Base-by-base conservation (phyloP, 2,113 vertebrate species). In the Xyrauchen texanus region DNA sequence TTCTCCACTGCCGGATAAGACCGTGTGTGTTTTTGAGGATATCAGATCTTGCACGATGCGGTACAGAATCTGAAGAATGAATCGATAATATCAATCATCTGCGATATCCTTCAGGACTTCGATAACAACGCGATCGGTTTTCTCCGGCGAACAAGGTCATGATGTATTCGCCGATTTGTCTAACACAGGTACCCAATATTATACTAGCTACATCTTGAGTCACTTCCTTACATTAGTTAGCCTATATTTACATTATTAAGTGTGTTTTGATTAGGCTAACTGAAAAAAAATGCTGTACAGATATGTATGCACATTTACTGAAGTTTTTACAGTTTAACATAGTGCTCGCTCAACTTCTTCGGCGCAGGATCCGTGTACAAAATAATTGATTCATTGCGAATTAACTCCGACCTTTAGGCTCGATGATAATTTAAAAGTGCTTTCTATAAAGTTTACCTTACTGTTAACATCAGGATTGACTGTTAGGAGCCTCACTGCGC, bases 81-180 rank as follows among this genome's bases (percentile, higher is more conserved):
- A 94, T 92, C 95, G 95, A 94, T 98, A 95, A 96, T 91, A 90
- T 88, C 88, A 86, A 88, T 89, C 73, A 47, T 76, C 61, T 52
- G 34, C 6, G 58, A 52, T 52, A 63, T 47, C 61, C 73, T 92
- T 92, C 91, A 89, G 80, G 91, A 87, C 77, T 83, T 84, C 84
- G 69, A 73, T 73, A 78, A 83, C 67, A 85, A 76, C 82, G 90
- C 85, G 85, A 86, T 88, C 85, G 81, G 73, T 86, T 86, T 85
- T 77, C 85, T 84, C 75, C 85, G 57, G 85, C 86, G 82, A 73
- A 89, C 90, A 92, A 34, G 21, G 21, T 34, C 96, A 95, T 93
- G 95, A 99, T 99, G 97, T 98, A 98, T 95, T 99, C 97, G 91
- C 97, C 97, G 83, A 99, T 99, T 92, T 98, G 97, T 93, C 96